phyloP scores from a whole-genome alignment of 2,888 invertebrate species.

The Pocota personata region DNA sequence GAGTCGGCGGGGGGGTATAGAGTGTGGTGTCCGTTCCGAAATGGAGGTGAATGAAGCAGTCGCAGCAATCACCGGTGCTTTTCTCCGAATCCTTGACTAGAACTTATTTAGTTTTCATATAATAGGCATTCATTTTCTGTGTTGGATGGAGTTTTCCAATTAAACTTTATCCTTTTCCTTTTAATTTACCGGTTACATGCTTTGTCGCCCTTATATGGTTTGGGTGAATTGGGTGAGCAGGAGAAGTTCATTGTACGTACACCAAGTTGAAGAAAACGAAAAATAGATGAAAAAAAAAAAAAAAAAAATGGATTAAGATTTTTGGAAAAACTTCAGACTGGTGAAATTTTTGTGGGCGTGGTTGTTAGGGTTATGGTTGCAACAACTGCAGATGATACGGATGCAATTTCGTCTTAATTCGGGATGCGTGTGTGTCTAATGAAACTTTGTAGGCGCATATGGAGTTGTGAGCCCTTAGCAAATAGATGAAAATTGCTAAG shows the following conservation, averaged over 20 bases:
- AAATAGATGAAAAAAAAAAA: no score
- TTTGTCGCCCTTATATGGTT: conserved; percentile 79
- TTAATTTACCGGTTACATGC: conserved; percentile 83
- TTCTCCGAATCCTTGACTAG: conserved; percentile 64
- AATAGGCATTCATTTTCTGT: conserved; percentile 74
- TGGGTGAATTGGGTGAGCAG: conserved; percentile 21
- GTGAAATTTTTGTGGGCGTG: conserved; percentile 19
- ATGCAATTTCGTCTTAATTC: not conserved
- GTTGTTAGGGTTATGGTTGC: not conserved
- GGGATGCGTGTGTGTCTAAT: not conserved
- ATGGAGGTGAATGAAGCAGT: conserved; percentile 35
- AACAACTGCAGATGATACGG: not conserved
- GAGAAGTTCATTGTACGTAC: conserved; percentile 57
- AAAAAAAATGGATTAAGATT: conserved; percentile 43
- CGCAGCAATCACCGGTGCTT: conserved; percentile 58
- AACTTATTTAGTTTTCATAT: conserved; percentile 74
- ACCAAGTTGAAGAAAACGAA: not conserved
- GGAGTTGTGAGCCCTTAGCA: no score
- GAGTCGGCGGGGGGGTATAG: not conserved
- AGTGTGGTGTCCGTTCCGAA: conserved; percentile 5
- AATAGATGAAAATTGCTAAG: no score
- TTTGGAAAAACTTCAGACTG: conserved; percentile 1
- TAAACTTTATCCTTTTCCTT: conserved; percentile 83
- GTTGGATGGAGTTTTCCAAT: conserved; percentile 81
- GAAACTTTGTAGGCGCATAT: no score